phyloP scores from a whole-genome alignment of 1,140 invertebrate genomes.

The Teleogryllus occipitalis region DNA sequence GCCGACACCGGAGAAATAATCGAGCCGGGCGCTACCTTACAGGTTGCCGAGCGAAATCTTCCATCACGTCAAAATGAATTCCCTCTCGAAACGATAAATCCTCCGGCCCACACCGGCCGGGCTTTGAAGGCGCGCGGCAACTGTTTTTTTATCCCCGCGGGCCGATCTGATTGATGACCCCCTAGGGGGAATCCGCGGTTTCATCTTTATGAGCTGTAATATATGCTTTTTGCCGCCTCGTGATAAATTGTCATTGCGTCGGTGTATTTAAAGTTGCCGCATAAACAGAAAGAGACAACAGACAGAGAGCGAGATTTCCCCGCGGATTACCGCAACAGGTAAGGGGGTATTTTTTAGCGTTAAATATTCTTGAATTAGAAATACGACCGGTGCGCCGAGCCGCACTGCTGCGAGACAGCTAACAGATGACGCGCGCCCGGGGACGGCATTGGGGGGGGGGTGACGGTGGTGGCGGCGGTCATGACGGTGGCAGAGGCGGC shows the following conservation, averaged over 20 bases:
- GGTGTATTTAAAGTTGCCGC: neutral
- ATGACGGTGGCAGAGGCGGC: too few relatives aligned
- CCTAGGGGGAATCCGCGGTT: too few relatives aligned
- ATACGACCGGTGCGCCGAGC: neutral
- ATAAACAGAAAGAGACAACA: neutral
- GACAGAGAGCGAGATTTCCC: neutral
- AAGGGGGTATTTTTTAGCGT: neutral
- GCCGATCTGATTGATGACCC: too few relatives aligned
- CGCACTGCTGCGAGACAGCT: neutral
- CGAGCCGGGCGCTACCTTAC: too few relatives aligned
- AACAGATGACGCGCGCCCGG: neutral
- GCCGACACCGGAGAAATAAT: too few relatives aligned
- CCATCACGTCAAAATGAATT: too few relatives aligned
- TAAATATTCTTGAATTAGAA: conserved; percentile 2
- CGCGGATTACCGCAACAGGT: neutral
- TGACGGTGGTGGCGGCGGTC: too few relatives aligned
- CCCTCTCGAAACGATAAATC: too few relatives aligned
- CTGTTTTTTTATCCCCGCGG: too few relatives aligned
- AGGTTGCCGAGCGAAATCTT: too few relatives aligned
- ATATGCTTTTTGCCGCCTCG: neutral
- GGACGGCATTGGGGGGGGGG: neutral
- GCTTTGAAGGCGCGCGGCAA: too few relatives aligned
- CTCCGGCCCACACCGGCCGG: too few relatives aligned
- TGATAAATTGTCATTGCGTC: neutral
- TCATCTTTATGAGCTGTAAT: neutral